Evolutionary conservation across 2,888 invertebrate genomes (phyloP), one percentile per base, ranked within the genome.

Genomic region (Mechanitis messenoides): DNA sequence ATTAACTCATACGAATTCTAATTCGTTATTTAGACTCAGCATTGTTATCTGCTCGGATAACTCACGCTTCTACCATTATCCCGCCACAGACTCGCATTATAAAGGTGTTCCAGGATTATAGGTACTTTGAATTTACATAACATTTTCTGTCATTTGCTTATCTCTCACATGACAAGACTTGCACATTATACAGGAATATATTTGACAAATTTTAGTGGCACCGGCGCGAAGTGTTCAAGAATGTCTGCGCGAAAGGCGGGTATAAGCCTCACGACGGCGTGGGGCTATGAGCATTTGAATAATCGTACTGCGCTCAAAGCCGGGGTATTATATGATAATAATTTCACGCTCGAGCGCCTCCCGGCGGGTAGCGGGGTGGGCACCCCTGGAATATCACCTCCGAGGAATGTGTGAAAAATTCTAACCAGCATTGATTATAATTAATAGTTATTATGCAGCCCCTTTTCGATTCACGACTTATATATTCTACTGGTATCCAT

Each of bases 91-190:
- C 76, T 77, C 74, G 78, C 78, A 80, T 84, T 84, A 84, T 78
- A 79, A 79, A 82, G 78, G 81, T 80, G 80, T 82, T 83, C 75
- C 78, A 78, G 82, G 81, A 85, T 84, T 84, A 87, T 83, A 77
- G 83, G 80, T 79, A 79, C 80, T 81, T 81, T 77, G 80, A 82
- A 89, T 88, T 87, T 83, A 86, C 86, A 88, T 87, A 86, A 84
- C 87, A 85, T 87, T 86, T 88, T 87, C 83, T 85, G 85, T 88
- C 85, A 87, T 88, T 89, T 84, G 85, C 87, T 88, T 88, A 88
- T 88, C 88, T 84, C 76, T 82, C 82, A 84, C 83, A 81, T 87
- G 87, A 86, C 85, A 85, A 83, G 80, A 81, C 81, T 81, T 77
- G 85, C 82, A 81, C 83, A 87, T 85, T 84, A 85, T 78, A 81